Conservation (phyloP, 2,888 invertebrate species). For the Corythucha ciliata region DNA sequence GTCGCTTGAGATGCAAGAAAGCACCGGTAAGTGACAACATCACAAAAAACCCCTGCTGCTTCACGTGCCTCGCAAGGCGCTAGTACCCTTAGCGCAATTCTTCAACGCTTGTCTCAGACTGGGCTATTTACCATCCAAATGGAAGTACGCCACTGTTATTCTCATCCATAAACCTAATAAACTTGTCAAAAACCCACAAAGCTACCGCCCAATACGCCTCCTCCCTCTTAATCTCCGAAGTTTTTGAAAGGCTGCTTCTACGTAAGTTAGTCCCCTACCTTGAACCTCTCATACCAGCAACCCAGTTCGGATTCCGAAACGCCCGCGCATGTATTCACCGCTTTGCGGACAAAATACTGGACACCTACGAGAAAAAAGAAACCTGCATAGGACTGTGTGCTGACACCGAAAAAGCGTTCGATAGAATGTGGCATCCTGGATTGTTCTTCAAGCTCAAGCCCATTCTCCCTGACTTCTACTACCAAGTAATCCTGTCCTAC, state of each 20-base stretch:
- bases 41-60: conserved; percentile 2
- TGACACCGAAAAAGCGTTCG: no score
- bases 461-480: neutral
- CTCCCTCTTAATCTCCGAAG: conserved; percentile 5
- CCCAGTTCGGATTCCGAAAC: conserved; percentile 10
- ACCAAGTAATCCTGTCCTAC: neutral
- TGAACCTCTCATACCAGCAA: conserved; percentile 4
- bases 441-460: no score
- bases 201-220: conserved; percentile 10
- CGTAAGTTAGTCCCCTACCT: neutral
- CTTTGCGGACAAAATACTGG: no score
- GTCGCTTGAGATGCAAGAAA: neutral
- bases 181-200: neutral
- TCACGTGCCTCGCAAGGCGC: neutral
- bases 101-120: conserved; percentile 10
- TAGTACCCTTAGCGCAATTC: conserved; percentile 7
- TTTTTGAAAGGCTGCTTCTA: conserved; percentile 6
- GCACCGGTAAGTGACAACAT: neutral
- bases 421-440: neutral
- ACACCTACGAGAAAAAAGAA: no score
- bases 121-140: conserved; percentile 1
- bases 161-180: conserved; percentile 7
- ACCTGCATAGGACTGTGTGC: no score
- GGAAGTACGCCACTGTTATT: conserved; percentile 12
- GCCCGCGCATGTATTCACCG: conserved; percentile 1